Percentiles rank a stretch among this genome's conserved stretches.
Conservation (phyloP, 2,888 invertebrate genomes). For the Nysson spinosus region DNA sequence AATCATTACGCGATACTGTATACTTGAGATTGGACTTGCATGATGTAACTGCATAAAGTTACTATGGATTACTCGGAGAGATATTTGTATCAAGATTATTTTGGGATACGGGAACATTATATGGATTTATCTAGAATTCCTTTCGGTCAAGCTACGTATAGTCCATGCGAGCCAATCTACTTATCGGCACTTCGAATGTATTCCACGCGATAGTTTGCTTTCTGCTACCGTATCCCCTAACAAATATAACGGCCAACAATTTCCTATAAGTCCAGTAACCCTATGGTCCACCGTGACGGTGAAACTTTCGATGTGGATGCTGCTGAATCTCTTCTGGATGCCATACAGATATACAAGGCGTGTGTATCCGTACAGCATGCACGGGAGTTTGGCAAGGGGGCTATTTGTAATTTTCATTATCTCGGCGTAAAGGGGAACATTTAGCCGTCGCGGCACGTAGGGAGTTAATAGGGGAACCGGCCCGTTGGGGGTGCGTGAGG, state of each 20-base stretch:
- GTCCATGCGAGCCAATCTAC: slow-evolving; percentile 33
- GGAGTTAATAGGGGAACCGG: slow-evolving; percentile 72
- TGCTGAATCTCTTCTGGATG: slow-evolving; percentile 8
- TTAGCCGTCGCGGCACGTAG: slow-evolving; percentile 75
- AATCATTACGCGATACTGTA: no score
- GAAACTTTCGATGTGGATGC: slow-evolving; percentile 43
- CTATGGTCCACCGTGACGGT: slow-evolving; percentile 34
- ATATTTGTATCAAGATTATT: no score
- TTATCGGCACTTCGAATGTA: slow-evolving; percentile 55
- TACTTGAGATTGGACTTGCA: no score
- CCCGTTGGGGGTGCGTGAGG: slow-evolving; percentile 51
- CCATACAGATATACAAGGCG: not conserved
- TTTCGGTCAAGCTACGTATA: slow-evolving; percentile 6
- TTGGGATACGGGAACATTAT: no score
- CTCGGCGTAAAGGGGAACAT: slow-evolving; percentile 74
- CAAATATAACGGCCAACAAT: slow-evolving; percentile 55
- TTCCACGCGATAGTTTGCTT: slow-evolving; percentile 47
- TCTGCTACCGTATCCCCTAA: slow-evolving; percentile 24
- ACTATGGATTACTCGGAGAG: no score
- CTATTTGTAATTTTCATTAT: slow-evolving; percentile 78
- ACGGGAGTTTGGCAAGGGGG: slow-evolving; percentile 66
- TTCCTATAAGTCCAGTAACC: slow-evolving; percentile 49
- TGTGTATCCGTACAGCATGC: slow-evolving; percentile 33
- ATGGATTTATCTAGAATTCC: slow-evolving; percentile 19
- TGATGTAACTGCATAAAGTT: no score